Conservation (phyloP, 2,113 vertebrate species). For the Meles meles region DNA sequence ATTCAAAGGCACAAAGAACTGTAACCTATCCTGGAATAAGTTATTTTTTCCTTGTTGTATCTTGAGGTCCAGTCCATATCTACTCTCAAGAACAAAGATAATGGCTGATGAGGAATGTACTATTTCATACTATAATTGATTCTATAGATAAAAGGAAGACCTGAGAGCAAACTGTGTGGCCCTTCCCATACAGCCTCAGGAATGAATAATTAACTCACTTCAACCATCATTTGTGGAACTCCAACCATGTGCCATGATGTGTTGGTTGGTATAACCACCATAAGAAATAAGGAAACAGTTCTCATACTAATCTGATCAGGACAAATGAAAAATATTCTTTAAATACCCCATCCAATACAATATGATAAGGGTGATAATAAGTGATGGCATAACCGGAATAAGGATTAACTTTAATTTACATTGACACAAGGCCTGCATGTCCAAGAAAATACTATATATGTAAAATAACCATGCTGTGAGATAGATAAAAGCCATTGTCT, state of each 20-base stretch:
- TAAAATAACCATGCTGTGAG: not conserved
- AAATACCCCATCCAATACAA: not conserved
- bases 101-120: constrained; percentile 30
- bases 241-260: not conserved
- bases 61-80: constrained; percentile 22
- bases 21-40: not conserved
- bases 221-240: not conserved
- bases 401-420: constrained; percentile 21
- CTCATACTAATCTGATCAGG: not conserved
- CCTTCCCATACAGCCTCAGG: not conserved
- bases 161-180: not conserved
- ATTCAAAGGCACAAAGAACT: not conserved
- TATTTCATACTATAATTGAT: constrained; percentile 34
- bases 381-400: not conserved
- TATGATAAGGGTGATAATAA: not conserved
- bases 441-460: not conserved
- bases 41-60: not conserved
- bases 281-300: not conserved
- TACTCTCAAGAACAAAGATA: constrained; percentile 64
- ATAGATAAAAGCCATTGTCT: constrained; percentile 62
- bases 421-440: not conserved
- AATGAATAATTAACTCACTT: constrained; percentile 60
- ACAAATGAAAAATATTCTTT: not conserved
- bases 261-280: not conserved
- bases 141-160: constrained; percentile 49